Conservation (phyloP, 2,888 invertebrate species). For the Dastarcus helophoroides region DNA sequence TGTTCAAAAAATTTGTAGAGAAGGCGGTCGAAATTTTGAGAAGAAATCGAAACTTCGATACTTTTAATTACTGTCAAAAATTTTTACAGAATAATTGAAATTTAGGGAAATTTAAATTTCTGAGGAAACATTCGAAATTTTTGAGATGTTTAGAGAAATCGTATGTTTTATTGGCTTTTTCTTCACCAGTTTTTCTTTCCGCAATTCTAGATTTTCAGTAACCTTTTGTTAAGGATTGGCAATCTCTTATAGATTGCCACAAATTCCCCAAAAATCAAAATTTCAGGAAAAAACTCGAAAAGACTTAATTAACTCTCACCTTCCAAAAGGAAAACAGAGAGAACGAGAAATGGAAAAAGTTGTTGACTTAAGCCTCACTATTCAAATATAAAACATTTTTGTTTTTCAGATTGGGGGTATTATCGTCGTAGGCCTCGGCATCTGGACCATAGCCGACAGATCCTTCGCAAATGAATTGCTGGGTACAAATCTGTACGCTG, state of each 20-base stretch:
- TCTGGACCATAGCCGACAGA: conserved; percentile 77
- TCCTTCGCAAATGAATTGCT: conserved; percentile 75
- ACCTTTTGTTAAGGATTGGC: too few species aligned
- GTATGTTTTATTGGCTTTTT: too few species aligned
- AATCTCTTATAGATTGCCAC: not conserved
- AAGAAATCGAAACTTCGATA: too few species aligned
- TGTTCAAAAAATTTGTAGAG: too few species aligned
- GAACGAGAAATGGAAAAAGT: not conserved
- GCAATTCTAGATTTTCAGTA: too few species aligned
- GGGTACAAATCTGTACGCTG: conserved; percentile 78
- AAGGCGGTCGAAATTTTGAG: too few species aligned
- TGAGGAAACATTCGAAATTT: too few species aligned
- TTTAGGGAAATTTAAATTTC: too few species aligned
- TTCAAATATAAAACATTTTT: conserved; percentile 8
- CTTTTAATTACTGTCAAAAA: too few species aligned
- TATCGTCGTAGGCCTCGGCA: conserved; percentile 62
- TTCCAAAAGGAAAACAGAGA: conserved; percentile 1
- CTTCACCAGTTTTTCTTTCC: too few species aligned
- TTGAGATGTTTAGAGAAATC: too few species aligned
- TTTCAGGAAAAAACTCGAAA: not conserved
- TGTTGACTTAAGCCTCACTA: conserved; percentile 3
- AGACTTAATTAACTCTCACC: conserved; percentile 2
- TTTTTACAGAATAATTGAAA: too few species aligned
- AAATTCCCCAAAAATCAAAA: conserved; percentile 4
- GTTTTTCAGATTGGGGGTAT: conserved; percentile 61